A percentile compares a stretch with the other conserved stretches of the same genome.
Conservation (phyloP, 2,888 invertebrate species). For the Tenthredo livida region DNA sequence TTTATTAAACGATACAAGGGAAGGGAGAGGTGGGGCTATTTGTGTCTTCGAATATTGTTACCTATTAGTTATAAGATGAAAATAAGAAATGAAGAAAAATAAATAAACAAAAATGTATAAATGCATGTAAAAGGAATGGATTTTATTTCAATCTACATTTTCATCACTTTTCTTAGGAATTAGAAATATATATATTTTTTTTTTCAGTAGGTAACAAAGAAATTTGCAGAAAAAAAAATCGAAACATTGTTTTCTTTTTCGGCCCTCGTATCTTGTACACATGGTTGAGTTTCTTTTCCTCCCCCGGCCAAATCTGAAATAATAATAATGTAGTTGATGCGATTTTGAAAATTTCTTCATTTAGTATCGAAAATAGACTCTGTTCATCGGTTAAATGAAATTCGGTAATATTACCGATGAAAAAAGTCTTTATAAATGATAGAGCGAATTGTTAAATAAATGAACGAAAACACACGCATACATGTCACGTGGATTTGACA, state of each 20-base stretch:
- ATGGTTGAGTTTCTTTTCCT: neutral
- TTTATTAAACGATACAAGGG: neutral
- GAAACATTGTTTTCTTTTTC: too few species aligned
- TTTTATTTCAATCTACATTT: neutral
- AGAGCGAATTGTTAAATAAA: neutral
- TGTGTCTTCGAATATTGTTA: conserved; percentile 6
- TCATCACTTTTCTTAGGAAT: neutral
- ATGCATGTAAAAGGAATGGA: neutral
- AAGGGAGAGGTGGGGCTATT: neutral
- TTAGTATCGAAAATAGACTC: neutral
- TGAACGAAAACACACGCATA: neutral
- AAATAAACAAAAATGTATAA: neutral
- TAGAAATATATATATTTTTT: neutral
- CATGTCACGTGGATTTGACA: conserved; percentile 35
- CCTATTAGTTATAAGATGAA: neutral
- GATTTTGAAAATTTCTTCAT: neutral
- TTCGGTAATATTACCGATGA: neutral
- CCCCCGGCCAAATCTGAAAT: neutral
- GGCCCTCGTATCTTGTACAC: too few species aligned
- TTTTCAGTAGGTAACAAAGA: too few species aligned
- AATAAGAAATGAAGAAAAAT: neutral
- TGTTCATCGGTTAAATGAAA: neutral
- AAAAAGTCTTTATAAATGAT: neutral
- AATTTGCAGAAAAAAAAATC: neutral
- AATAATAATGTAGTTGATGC: neutral